A percentile compares a stretch with the other conserved stretches of the same genome.
Evolutionary conservation across 2,888 invertebrate species (phyloP).

Genomic region (Stenolophus ochropezus): DNA sequence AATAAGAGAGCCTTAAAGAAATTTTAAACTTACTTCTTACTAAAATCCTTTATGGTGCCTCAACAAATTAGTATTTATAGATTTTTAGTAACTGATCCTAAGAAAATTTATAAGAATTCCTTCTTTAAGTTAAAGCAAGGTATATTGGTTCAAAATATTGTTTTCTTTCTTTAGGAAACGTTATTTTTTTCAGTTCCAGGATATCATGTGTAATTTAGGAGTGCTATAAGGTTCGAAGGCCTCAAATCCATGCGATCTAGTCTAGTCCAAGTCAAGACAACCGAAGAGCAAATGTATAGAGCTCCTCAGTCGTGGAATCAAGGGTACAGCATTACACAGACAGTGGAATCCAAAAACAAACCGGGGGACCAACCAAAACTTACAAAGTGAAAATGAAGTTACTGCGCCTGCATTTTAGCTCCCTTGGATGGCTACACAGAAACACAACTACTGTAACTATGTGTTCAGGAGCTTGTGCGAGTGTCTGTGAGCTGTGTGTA

Average conservation of each 20-base stretch:
- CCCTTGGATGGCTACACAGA: constrained; percentile 72
- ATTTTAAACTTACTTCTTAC: too few relatives aligned
- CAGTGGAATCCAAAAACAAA: constrained; percentile 55
- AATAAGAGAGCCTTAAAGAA: too few relatives aligned
- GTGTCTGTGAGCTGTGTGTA: constrained; percentile 49
- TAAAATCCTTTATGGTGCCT: too few relatives aligned
- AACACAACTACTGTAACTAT: constrained; percentile 64
- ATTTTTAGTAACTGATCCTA: too few relatives aligned
- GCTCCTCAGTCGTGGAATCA: constrained; percentile 2
- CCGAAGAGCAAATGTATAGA: constrained; percentile 9
- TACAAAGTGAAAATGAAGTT: constrained; percentile 68
- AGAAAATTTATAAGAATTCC: too few relatives aligned
- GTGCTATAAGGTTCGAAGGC: background rate
- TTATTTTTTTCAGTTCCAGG: background rate
- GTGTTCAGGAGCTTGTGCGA: background rate
- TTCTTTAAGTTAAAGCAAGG: too few relatives aligned
- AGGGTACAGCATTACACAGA: constrained; percentile 50
- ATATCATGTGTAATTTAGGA: background rate
- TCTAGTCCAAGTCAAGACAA: background rate
- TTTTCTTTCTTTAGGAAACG: too few relatives aligned
- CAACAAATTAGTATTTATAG: too few relatives aligned
- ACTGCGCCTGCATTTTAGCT: constrained; percentile 73
- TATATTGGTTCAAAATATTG: too few relatives aligned
- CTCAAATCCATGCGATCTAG: background rate
- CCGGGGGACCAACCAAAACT: constrained; percentile 64